These are phyloP conservation scores for Cygnus buccinator DNA, from an alignment of 2,113 vertebrate species.

Conservation along the genomic window DNA sequence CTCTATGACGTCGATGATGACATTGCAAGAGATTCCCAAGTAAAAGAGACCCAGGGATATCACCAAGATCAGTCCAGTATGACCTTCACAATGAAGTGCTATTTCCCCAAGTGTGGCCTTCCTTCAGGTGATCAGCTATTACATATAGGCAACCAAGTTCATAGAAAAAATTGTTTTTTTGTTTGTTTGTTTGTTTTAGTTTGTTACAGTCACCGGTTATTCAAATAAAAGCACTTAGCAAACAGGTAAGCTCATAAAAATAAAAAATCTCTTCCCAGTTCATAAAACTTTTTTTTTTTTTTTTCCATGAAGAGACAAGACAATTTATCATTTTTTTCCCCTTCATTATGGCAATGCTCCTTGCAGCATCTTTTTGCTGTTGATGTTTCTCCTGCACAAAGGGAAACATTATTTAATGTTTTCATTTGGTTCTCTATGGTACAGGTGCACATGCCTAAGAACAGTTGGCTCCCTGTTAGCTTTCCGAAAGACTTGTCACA, in stretches of 20 bases:
- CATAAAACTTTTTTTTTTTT: background rate
- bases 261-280: background rate
- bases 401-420: background rate
- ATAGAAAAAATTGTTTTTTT: background rate
- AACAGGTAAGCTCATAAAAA: background rate
- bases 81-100: background rate
- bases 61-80: rapidly evolving
- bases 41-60: background rate
- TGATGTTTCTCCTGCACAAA: background rate
- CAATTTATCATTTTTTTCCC: background rate
- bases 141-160: background rate
- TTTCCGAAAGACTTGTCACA: background rate
- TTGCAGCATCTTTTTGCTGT: background rate
- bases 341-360: background rate
- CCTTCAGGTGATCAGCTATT: background rate
- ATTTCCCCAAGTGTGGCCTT: background rate
- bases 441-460: slow-evolving; percentile 26
- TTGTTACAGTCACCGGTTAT: background rate
- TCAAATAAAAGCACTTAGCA: background rate
- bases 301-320: background rate
- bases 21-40: background rate
- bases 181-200: too few species aligned
- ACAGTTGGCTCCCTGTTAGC: slow-evolving; percentile 3
- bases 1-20: rapidly evolving
- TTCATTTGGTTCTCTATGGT: background rate